These are phyloP conservation scores for Dendrophyllia cribrosa DNA, from an alignment of 64 coral and sea anemone genomes.

Conservation along the genomic window DNA sequence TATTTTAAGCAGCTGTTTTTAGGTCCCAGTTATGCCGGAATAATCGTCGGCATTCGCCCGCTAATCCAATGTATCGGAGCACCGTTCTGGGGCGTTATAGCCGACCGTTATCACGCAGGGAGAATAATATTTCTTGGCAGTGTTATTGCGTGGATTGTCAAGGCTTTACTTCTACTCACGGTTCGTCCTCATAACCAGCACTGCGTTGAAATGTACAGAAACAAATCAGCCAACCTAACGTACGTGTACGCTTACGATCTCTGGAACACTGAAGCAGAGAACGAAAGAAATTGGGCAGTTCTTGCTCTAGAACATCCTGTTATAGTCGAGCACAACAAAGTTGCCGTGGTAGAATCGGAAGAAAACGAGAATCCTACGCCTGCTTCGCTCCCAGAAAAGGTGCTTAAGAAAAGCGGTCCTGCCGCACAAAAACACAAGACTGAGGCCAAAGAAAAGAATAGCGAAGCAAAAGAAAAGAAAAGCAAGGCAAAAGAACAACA, in stretches of 20 bases:
- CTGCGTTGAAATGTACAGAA: constrained; percentile 66
- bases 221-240: constrained; percentile 51
- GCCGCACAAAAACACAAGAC: not conserved
- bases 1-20: constrained; percentile 86
- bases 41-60: constrained; percentile 76
- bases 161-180: constrained; percentile 58
- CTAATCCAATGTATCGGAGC: constrained; percentile 77
- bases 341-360: not conserved
- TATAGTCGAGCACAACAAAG: constrained; percentile 11
- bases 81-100: constrained; percentile 80
- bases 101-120: constrained; percentile 70
- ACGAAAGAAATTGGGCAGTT: constrained; percentile 26
- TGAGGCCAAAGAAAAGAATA: not conserved
- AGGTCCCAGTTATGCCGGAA: constrained; percentile 64
- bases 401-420: not conserved
- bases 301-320: not conserved
- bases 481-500: not conserved
- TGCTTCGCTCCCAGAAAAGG: not conserved
- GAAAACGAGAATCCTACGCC: not conserved
- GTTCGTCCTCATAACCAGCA: constrained; percentile 67
- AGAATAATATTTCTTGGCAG: constrained; percentile 66
- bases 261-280: constrained; percentile 20
- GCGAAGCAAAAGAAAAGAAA: not conserved
- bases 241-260: constrained; percentile 61
- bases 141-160: constrained; percentile 80